phyloP scores from a whole-genome alignment of 2,888 invertebrate species.

The Lithophane socia region DNA sequence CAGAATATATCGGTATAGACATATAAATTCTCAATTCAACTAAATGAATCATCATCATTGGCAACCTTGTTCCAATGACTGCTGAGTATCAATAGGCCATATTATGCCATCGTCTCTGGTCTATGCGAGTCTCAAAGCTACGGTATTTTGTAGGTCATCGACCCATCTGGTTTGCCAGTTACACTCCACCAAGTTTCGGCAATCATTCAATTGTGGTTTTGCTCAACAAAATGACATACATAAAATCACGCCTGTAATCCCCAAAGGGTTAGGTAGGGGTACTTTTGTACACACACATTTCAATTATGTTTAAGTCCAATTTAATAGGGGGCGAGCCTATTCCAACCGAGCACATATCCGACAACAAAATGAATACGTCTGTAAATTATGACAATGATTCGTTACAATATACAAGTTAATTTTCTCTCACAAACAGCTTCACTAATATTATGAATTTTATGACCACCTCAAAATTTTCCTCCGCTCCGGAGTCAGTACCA shows the following conservation, averaged over 20 bases:
- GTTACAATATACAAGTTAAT: neutral
- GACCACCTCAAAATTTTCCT: constrained; percentile 8
- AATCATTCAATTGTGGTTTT: neutral
- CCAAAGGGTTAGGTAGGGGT: neutral
- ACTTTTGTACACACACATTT: neutral
- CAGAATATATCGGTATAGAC: neutral
- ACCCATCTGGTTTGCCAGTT: neutral
- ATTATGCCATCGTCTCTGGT: neutral
- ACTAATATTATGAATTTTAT: constrained; percentile 28
- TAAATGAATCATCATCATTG: neutral
- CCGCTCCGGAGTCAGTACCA: constrained; percentile 10
- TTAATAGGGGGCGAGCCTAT: neutral
- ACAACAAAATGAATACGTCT: neutral
- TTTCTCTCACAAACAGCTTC: constrained; percentile 6
- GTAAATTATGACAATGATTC: neutral
- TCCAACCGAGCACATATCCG: neutral
- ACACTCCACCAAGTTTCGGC: no score
- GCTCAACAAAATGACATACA: neutral
- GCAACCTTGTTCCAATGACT: neutral
- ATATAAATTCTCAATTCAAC: neutral
- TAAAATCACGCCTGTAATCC: neutral
- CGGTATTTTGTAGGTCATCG: neutral
- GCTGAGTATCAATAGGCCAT: neutral
- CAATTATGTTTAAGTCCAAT: neutral
- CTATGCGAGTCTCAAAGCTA: neutral